Percentiles rank a stretch among this genome's conserved stretches.
phyloP scores from a whole-genome alignment of 2,797 vertebrate genomes.

The Eulemur coronatus region DNA sequence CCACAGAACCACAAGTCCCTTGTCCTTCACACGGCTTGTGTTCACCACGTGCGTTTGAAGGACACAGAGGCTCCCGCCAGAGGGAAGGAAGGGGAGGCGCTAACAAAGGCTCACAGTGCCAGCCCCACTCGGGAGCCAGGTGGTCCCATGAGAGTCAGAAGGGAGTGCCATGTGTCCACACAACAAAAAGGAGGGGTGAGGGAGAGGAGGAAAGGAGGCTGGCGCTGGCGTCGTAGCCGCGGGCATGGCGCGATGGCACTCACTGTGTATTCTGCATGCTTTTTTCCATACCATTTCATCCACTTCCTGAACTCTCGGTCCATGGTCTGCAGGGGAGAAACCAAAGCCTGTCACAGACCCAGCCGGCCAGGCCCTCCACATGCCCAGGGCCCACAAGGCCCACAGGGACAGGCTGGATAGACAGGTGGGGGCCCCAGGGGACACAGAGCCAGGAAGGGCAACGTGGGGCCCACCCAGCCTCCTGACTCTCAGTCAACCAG shows the following conservation, averaged over 20 bases:
- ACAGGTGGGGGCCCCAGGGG: not conserved
- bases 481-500: not conserved
- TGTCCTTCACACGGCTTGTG: not conserved
- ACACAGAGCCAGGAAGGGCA: not conserved
- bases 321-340: slow-evolving; percentile 90
- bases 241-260: slow-evolving; percentile 82
- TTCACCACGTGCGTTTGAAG: not conserved
- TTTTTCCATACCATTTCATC: slow-evolving; percentile 99
- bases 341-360: not conserved
- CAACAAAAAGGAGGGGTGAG: not conserved
- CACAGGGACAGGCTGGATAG: not conserved
- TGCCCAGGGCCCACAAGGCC: not conserved
- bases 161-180: not conserved
- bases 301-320: slow-evolving; percentile 99
- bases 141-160: not conserved
- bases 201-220: not conserved
- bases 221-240: not conserved
- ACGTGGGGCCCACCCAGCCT: not conserved
- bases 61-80: not conserved
- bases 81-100: rapidly evolving
- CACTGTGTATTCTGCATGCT: slow-evolving; percentile 99
- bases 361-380: not conserved
- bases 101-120: not conserved
- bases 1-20: not conserved
- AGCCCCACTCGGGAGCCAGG: not conserved